A percentile compares a stretch with the other conserved stretches of the same genome.
Conservation (phyloP, 2,888 invertebrate species). For the Leptinotarsa tumamoca region DNA sequence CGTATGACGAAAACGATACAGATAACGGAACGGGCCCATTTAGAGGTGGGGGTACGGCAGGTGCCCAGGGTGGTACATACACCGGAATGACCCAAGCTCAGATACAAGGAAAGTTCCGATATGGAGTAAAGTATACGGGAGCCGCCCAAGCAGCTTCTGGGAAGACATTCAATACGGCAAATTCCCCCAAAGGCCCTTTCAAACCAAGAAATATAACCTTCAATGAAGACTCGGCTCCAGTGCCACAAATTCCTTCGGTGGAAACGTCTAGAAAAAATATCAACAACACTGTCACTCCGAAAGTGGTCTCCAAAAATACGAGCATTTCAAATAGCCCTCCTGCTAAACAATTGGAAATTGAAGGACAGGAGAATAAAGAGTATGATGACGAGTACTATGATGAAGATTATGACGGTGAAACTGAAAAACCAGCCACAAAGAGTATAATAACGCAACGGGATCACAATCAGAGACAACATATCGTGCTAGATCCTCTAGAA, state of each 20-base stretch:
- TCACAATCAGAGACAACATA: constrained; percentile 72
- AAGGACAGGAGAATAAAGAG: constrained; percentile 48
- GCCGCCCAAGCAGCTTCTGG: constrained; percentile 88
- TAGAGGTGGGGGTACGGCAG: constrained; percentile 82
- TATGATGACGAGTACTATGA: constrained; percentile 70
- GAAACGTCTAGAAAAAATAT: constrained; percentile 14
- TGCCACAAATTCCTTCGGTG: constrained; percentile 20
- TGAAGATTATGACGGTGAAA: constrained; percentile 69
- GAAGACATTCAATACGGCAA: constrained; percentile 61
- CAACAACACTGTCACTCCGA: neutral
- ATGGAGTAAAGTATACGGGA: constrained; percentile 67
- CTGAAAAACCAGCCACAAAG: constrained; percentile 41
- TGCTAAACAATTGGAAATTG: constrained; percentile 12
- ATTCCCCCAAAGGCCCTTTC: constrained; percentile 51
- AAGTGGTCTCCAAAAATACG: constrained; percentile 3
- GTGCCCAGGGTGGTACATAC: constrained; percentile 80
- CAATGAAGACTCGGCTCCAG: constrained; percentile 18
- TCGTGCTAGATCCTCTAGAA: constrained; percentile 71
- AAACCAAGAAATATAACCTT: constrained; percentile 50
- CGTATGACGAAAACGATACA: constrained; percentile 74
- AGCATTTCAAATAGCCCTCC: constrained; percentile 3
- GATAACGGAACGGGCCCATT: constrained; percentile 71
- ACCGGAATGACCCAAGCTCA: constrained; percentile 87
- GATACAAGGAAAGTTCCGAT: constrained; percentile 77
- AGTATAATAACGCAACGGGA: constrained; percentile 48